Evolutionary conservation across 1,140 invertebrate species (phyloP), one percentile per base, ranked within the genome.

Genomic region (Drosophila watanabei): DNA sequence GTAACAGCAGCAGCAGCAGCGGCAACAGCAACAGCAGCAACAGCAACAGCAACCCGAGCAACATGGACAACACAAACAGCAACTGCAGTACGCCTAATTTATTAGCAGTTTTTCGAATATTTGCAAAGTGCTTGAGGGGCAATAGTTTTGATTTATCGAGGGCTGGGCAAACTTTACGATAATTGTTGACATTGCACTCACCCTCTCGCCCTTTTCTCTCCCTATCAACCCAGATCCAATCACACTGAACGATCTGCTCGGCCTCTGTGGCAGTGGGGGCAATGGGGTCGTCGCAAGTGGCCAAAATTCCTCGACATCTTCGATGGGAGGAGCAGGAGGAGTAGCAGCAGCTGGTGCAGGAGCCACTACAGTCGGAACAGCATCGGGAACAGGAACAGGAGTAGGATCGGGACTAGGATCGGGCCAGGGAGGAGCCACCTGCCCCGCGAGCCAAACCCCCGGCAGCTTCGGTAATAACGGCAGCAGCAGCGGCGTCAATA

Each of bases 101-200:
- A 88, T 88, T 88, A 84, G 83, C 66, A 65, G 58, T 70, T 70
- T 75, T 88, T 75, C 72, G 77, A 88, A 73, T 90, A 90, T 91
- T 91, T 89, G 89, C 88, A 73, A 89, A 84, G 61, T 84, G 56
- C 89, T 91, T 75, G 63, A 91, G 71, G 75, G 72, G 72, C 81
- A 83, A 82, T 88, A 77, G 72, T 73, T 91, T 91, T 91, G 84
- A 91, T 91, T 91, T 91, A 91, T 91, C 78, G 88, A 86, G 65
- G 72, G 71, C 84, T 83, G 81, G 45, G 61, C 62, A 76, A 85
- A 85, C 68, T 90, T 70, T 59, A 73, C 79, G 58, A 87, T 82
- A 83, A 87, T 80, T 83, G 82, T 90, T 81, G 65, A 84, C 75
- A 56, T 76, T 77, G 60, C 62, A 69, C 48, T 60, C 48, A 49